These are phyloP conservation scores for Panzeria rudis DNA, from an alignment of 2,888 invertebrate species.

Conservation along the genomic window DNA sequence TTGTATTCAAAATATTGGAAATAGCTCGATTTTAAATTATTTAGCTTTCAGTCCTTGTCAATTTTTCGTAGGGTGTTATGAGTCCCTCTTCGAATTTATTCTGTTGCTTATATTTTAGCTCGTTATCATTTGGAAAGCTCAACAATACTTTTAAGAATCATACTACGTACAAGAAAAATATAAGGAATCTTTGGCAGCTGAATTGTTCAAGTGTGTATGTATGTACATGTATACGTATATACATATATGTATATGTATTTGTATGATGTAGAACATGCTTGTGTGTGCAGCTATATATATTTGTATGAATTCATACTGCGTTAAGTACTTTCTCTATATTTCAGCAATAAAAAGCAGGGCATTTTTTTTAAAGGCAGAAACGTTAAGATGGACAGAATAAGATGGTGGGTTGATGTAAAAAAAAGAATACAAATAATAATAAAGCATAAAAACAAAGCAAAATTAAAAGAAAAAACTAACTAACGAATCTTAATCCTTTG, in stretches of 20 bases:
- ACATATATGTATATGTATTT: background rate
- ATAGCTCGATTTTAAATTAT: no score
- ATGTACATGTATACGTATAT: background rate
- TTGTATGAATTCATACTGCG: background rate
- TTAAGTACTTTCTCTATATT: constrained; percentile 33
- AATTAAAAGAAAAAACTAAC: background rate
- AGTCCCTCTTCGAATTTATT: no score
- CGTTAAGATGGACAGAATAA: constrained; percentile 41
- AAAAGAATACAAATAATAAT: constrained; percentile 16
- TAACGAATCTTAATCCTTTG: constrained; percentile 2
- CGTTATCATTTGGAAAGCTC: constrained; percentile 45
- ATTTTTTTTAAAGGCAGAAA: constrained; percentile 38
- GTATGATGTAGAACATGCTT: background rate
- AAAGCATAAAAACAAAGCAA: constrained; percentile 29
- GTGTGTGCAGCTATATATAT: background rate
- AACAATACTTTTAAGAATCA: constrained; percentile 40
- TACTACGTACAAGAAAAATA: constrained; percentile 22
- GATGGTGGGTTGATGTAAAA: constrained; percentile 39
- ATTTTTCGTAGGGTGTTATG: no score
- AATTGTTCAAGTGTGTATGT: constrained; percentile 8
- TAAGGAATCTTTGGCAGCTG: constrained; percentile 31
- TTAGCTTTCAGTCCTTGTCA: no score
- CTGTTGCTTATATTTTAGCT: constrained; percentile 2
- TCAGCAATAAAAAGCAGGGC: constrained; percentile 37
- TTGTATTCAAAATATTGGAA: no score